phyloP scores from a whole-genome alignment of 2,888 invertebrate genomes.

The Neoaliturus tenellus region DNA sequence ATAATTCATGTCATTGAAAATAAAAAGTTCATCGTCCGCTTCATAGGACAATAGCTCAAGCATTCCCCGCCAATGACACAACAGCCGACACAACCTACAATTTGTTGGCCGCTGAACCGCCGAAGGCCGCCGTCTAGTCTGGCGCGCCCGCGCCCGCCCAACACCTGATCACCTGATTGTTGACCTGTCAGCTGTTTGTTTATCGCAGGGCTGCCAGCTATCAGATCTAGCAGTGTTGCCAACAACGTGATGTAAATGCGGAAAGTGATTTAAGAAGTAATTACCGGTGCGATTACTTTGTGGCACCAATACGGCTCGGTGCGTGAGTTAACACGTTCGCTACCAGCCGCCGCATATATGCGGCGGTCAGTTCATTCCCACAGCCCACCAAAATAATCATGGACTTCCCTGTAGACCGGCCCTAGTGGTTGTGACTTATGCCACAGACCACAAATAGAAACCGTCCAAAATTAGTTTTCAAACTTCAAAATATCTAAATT shows the following conservation, averaged over 20 bases:
- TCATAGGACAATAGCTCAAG: constrained; percentile 15
- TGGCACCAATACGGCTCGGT: not conserved
- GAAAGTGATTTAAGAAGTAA: constrained; percentile 20
- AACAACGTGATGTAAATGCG: constrained; percentile 25
- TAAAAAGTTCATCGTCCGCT: not conserved
- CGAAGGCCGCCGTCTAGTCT: not conserved
- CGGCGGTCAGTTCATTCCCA: not conserved
- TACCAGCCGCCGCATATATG: too few species aligned
- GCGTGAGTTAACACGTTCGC: too few species aligned
- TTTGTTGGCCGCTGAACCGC: constrained; percentile 23
- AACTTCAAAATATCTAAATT: too few species aligned
- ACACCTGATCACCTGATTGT: constrained; percentile 4
- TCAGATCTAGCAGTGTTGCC: constrained; percentile 27
- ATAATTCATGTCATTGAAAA: too few species aligned
- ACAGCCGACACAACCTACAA: constrained; percentile 29
- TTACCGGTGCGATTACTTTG: not conserved
- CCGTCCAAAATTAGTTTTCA: too few species aligned
- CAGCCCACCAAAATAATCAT: not conserved
- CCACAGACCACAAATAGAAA: too few species aligned
- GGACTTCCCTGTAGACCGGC: not conserved
- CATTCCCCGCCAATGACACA: constrained; percentile 26
- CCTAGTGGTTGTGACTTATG: too few species aligned
- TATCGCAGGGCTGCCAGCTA: constrained; percentile 33
- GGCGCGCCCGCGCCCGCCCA: constrained; percentile 2
- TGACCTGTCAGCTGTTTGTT: constrained; percentile 21